Conservation (phyloP, 2,113 vertebrate genomes). For the Hylia prasina region DNA sequence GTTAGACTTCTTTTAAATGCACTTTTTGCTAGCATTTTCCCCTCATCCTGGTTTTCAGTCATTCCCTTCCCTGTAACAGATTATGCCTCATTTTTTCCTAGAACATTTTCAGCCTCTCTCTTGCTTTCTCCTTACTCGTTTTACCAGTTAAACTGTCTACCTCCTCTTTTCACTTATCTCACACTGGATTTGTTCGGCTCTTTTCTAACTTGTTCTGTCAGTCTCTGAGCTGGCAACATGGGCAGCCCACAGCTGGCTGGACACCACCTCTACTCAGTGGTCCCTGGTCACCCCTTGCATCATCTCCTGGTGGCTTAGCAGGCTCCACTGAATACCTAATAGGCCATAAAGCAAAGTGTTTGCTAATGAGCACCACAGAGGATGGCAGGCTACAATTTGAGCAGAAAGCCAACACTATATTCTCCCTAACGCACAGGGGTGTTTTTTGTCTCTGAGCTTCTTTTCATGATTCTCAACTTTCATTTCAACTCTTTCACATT, state of each 20-base stretch:
- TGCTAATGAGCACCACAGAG: neutral
- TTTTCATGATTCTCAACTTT: neutral
- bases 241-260: neutral
- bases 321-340: neutral
- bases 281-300: neutral
- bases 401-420: neutral
- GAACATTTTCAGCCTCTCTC: neutral
- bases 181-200: neutral
- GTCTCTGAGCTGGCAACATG: neutral
- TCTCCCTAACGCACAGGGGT: neutral
- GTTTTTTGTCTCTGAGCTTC: neutral
- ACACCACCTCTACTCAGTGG: neutral
- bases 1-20: neutral
- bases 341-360: neutral
- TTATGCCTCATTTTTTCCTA: neutral
- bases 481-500: neutral
- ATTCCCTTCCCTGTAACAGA: neutral
- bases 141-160: neutral
- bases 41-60: neutral
- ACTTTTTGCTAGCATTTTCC: neutral
- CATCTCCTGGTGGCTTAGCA: neutral
- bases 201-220: neutral
- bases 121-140: neutral
- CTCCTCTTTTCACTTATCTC: neutral
- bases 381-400: neutral